These are phyloP conservation scores for Propsilocerus akamusi DNA, from an alignment of 1,140 invertebrate genomes.

Conservation along the genomic window DNA sequence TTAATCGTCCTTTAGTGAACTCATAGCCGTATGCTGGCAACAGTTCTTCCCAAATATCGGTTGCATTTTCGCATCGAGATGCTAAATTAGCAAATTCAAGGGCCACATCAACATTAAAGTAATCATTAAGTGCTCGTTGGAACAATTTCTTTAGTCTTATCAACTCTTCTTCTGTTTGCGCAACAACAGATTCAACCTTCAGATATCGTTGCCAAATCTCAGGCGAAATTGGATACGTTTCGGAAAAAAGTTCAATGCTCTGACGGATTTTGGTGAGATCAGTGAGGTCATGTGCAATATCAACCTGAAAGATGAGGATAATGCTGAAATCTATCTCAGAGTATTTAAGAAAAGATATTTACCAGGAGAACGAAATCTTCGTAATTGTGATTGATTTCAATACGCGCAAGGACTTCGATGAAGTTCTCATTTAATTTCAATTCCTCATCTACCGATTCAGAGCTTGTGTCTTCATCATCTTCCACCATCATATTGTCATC, in stretches of 20 bases:
- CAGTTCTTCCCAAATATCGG: constrained; percentile 9
- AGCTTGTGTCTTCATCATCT: not conserved
- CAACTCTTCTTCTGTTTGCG: constrained; percentile 8
- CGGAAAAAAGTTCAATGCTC: constrained; percentile 8
- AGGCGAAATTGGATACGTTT: constrained; percentile 9
- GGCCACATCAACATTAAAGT: constrained; percentile 10
- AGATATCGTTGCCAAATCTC: constrained; percentile 11
- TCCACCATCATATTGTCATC: not conserved
- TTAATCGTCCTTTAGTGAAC: constrained; percentile 7
- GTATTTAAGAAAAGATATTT: not conserved
- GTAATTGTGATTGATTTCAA: not conserved
- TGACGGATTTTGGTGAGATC: constrained; percentile 11
- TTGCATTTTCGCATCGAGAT: constrained; percentile 1
- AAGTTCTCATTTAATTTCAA: not conserved
- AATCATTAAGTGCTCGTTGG: constrained; percentile 9
- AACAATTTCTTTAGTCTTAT: constrained; percentile 8
- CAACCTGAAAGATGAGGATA: not conserved
- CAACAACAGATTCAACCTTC: constrained; percentile 8
- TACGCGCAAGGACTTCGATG: not conserved
- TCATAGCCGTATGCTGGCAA: constrained; percentile 10
- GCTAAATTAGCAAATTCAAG: constrained; percentile 8
- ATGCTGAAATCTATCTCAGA: not conserved
- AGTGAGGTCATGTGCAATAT: not conserved
- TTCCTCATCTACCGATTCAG: not conserved
- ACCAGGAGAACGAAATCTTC: not conserved